phyloP scores from a whole-genome alignment of 2,113 vertebrate species.

The Athene noctua region DNA sequence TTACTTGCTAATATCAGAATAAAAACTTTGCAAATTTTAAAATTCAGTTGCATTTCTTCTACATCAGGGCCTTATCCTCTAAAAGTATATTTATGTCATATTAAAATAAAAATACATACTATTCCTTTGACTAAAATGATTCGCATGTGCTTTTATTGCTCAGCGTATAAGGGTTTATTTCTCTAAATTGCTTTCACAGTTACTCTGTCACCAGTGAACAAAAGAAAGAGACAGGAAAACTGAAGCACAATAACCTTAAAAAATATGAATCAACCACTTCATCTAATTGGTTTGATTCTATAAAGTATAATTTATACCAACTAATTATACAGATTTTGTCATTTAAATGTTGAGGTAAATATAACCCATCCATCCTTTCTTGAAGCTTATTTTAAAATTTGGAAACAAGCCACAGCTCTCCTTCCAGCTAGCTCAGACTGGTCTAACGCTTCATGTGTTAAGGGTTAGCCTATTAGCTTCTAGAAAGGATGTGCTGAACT shows the following conservation, averaged over 20 bases:
- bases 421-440: background rate
- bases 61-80: background rate
- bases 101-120: background rate
- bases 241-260: background rate
- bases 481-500: background rate
- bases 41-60: background rate
- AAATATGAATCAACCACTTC: slow-evolving; percentile 30
- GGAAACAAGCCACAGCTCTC: background rate
- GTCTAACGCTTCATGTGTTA: background rate
- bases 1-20: background rate
- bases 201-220: background rate
- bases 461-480: background rate
- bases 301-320: slow-evolving; percentile 44
- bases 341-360: slow-evolving; percentile 60
- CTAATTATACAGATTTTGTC: slow-evolving; percentile 9
- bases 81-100: background rate
- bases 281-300: slow-evolving; percentile 59
- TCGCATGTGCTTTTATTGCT: background rate
- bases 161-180: background rate
- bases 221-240: background rate
- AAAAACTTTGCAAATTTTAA: background rate
- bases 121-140: background rate
- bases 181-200: slow-evolving; percentile 1
- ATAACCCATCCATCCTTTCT: slow-evolving; percentile 10
- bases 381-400: slow-evolving; percentile 17